A percentile compares a stretch with the other conserved stretches of the same genome.
Evolutionary conservation across 2,113 vertebrate species (phyloP).

Genomic region (Pantherophis guttatus): DNA sequence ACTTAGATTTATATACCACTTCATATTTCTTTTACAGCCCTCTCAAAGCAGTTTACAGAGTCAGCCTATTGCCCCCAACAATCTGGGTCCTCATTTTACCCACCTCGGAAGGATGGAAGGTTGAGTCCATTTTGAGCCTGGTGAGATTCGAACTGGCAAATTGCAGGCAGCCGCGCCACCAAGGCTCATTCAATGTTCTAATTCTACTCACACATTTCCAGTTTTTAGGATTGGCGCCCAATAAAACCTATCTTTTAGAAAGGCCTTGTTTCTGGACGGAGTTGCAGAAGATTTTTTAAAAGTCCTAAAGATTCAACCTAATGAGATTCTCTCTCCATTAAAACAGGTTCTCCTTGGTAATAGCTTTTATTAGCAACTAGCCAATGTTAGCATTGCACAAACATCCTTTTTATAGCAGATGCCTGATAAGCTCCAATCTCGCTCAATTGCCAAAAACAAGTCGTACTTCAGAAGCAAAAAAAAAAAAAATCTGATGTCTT

Average conservation of each 20-base stretch:
- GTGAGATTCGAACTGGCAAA: no score
- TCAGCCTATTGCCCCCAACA: no score
- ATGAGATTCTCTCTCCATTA: background rate
- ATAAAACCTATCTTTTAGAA: background rate
- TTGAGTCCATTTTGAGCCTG: no score
- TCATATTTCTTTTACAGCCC: no score
- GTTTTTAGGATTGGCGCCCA: background rate
- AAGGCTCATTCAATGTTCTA: background rate
- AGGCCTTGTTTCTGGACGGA: background rate
- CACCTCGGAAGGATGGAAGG: no score
- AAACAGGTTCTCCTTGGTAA: background rate
- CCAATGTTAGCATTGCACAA: background rate
- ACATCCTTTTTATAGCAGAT: background rate
- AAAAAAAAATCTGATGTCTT: background rate
- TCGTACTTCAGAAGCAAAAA: background rate
- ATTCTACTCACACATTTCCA: background rate
- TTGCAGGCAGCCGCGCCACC: no score
- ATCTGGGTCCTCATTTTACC: no score
- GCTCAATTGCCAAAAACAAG: background rate
- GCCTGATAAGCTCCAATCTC: background rate
- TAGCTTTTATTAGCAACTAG: background rate
- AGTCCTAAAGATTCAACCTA: background rate
- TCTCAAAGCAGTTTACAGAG: no score
- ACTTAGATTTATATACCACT: no score
- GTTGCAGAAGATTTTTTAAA: background rate